Evolutionary conservation across 2,888 invertebrate genomes (phyloP), one percentile per base, ranked within the genome.

Genomic region (Cryptocephalus primarius): DNA sequence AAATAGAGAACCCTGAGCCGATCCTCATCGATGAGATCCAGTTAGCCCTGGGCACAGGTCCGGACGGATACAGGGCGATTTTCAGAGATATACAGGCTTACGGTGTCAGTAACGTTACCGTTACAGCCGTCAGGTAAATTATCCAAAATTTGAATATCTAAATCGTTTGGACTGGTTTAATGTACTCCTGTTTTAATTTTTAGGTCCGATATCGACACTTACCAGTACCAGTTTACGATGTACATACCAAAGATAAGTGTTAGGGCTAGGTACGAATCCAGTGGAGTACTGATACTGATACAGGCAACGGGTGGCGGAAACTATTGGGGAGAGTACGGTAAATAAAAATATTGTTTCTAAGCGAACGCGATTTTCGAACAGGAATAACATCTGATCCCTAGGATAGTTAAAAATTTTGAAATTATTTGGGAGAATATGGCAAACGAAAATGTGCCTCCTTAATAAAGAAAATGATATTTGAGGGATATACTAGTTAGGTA

Each of bases 301-400:
- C 82, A 86, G 57, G 88, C 89, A 8, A 85, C 87, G 0, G 88
- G 89, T 4, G 86, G 87, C 43, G 89, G 89, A 4, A 88, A 89
- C 65, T 89, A 89, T 68, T 89, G 88, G 88, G 89, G 89, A 47
- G 87, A 88, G 71, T 89, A 89, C 61, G 86, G 89, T 88, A 64
- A 70, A 64, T 40, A 33, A 11, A 36, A 2, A 4, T 36, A 4
- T 36, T 36, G 2, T 4, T 36, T 36, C 2, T 22, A 22, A 13
- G 9, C 10, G 31, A 41, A 38, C 9, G 9, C 9, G 11, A 12
- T 40, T 31, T 32, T 33, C 31, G 36, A 33, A 32, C 12, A 11
- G 11, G 4, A 38, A 10, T 39, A 33, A 42, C 22, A 42, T 39
- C 31, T 39, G n/a, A 32, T n/a, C 8, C 40, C 33, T 34, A 42